Base-by-base conservation (phyloP, 2,888 invertebrate species). In the Strigamia maritima region DNA sequence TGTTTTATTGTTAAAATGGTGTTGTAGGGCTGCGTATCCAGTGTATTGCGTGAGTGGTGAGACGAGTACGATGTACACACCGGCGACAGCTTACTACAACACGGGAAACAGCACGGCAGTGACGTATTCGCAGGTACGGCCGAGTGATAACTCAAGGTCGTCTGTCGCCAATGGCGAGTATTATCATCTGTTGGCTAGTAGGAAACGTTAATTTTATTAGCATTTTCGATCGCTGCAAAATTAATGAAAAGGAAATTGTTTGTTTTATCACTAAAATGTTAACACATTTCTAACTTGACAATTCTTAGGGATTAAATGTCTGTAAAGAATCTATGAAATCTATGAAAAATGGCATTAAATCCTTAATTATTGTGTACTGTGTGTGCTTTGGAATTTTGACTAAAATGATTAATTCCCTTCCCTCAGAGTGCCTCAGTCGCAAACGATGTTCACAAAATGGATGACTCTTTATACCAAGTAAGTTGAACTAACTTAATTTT, bases 41-140 rank as follows among this genome's bases (percentile, higher is more conserved):
- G 92, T 93, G 78, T 44, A 49, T 22, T 93, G 93, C 84, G 91
- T 92, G 75, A 92, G 92, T 81, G 92, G 91, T 16, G 92, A 92
- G 83, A 86, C 88, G 82, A 84, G 84, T 26, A 88, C 89, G 80
- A 88, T 90, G 83, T 90, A 88, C 87, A 91, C 88, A 86, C 90
- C 89, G 84, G 90, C 89, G 83, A 89, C 88, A 84, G 88, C 90
- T 85, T 93, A 89, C 86, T 95, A 90, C 87, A 92, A 90, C 82
- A 90, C 89, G 85, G 90, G 89, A 85, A 89, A 78, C 80, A 85
- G 87, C 16, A 89, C 90, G 22, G 89, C 89, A 70, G 90, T 90
- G 81, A 88, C 90, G 28, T 90, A 90, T 81, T 90, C 91, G 82
- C 91, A 92, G 87, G 90, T 90, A 85, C 83, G 28, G 14, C 60